Percentiles rank a stretch among this genome's conserved stretches.
phyloP scores from a whole-genome alignment of 37 sponge, comb jelly and placozoan genomes.

The Beroe ovata region DNA sequence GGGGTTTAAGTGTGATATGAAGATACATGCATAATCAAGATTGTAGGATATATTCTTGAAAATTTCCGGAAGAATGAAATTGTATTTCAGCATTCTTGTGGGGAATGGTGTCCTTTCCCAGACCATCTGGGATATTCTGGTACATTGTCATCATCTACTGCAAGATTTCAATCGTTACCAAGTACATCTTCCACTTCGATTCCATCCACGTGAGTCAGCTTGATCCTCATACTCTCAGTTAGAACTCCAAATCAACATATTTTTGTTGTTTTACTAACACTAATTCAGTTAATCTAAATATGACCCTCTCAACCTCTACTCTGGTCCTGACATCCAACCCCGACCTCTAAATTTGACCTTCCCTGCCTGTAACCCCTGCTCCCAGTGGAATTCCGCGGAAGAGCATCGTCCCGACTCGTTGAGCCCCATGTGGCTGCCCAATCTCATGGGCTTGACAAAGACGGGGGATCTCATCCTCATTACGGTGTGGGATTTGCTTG shows the following conservation, averaged over 20 bases:
- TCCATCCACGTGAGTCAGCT: conserved; percentile 14
- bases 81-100: conserved; percentile 19
- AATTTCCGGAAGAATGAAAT: neutral
- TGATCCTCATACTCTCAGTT: too few relatives aligned
- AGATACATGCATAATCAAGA: too few relatives aligned
- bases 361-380: too few relatives aligned
- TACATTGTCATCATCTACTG: conserved; percentile 38
- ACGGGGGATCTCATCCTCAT: conserved; percentile 1
- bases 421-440: conserved; percentile 33
- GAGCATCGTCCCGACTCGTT: neutral
- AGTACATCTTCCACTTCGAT: conserved; percentile 52
- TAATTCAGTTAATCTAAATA: too few relatives aligned
- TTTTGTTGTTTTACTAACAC: too few relatives aligned
- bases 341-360: too few relatives aligned
- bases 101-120: conserved; percentile 38
- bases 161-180: conserved; percentile 1
- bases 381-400: conserved; percentile 10
- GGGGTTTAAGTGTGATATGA: too few relatives aligned
- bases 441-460: conserved; percentile 4
- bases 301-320: too few relatives aligned
- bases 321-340: too few relatives aligned
- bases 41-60: too few relatives aligned
- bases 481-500: conserved; percentile 18
- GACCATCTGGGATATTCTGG: conserved; percentile 54
- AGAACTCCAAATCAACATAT: neutral